phyloP scores from a whole-genome alignment of 2,113 vertebrate genomes.

The Anolis sagrei region DNA sequence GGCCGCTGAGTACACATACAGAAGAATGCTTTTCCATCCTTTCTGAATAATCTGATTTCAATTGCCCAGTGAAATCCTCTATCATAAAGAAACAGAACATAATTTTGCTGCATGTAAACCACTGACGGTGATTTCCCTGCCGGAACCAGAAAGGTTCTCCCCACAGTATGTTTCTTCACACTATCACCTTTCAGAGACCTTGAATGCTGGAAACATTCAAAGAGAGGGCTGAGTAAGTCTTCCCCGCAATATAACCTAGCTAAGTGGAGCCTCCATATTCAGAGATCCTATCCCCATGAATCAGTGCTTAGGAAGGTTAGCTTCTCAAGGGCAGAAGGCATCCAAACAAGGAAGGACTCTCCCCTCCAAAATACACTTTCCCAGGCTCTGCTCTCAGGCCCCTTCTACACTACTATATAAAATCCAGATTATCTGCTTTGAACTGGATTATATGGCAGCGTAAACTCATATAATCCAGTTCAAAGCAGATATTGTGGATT shows the following conservation, averaged over 20 bases:
- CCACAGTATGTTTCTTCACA: too few species aligned
- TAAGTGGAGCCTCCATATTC: not conserved
- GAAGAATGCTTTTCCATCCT: not conserved
- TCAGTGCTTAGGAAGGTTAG: too few species aligned
- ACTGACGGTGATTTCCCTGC: too few species aligned
- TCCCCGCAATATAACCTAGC: not conserved
- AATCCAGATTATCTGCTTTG: too few species aligned
- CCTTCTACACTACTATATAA: too few species aligned
- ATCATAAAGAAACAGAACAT: not conserved
- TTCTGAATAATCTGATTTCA: not conserved
- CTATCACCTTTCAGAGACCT: not conserved
- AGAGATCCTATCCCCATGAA: not conserved
- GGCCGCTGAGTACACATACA: not conserved
- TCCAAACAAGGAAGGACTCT: too few species aligned
- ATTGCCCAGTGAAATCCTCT: not conserved
- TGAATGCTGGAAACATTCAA: not conserved
- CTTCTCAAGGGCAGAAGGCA: too few species aligned
- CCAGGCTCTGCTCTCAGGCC: too few species aligned
- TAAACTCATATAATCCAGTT: too few species aligned
- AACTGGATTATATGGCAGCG: too few species aligned
- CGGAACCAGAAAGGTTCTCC: not conserved
- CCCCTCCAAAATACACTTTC: too few species aligned
- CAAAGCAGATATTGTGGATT: too few species aligned
- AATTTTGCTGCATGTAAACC: not conserved
- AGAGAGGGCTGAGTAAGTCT: not conserved